Base-by-base conservation (phyloP, 2,113 vertebrate species). In the Carassius carassius region DNA sequence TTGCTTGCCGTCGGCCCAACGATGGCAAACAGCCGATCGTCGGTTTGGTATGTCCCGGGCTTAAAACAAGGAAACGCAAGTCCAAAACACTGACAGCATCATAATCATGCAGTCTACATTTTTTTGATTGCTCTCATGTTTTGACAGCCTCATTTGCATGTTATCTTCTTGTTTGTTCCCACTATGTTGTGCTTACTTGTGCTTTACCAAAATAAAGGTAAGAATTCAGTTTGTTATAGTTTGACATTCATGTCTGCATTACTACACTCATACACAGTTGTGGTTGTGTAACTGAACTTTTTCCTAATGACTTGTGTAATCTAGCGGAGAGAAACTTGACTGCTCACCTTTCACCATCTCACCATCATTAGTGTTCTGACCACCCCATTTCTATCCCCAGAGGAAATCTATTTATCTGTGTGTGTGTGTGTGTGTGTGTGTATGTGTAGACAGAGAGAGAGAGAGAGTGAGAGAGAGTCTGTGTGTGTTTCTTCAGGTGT, bases 251-350 rank as follows among this genome's bases (percentile, higher is more conserved):
- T 9, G 56, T 58, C 56, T 58, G 19, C 56, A 58, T 58, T 58
- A 9, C 19, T 58, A 58, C 17, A 8, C 7, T 2, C 1, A 58
- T 58, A 21, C 21, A 82, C 44, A 47, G 78, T 65, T 75, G 56
- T 82, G 58, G 72, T 78, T 82, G 74, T 37, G 13, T 78, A 60
- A 76, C 83, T 83, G 81, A 81, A 83, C 41, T 54, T 77, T 79
- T 63, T 56, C 6, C 51, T 89, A 87, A 89, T 89, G 72, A 85
- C 58, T 29, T 65, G 78, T 83, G 62, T 87, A 85, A 89, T 82
- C 75, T 49, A 85, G 60, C 70, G 62, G 75, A 76, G 75, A 63
- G 65, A 83, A 79, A 49, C 74, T 56, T 54, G 70, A 58, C 62
- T 5, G 21, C 32, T 85, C 49, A 81, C 84, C 84, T 83, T 63